Percentiles rank a stretch among this genome's conserved stretches.
Conservation (phyloP, 2,888 invertebrate species). For the Hypsopygia costalis region DNA sequence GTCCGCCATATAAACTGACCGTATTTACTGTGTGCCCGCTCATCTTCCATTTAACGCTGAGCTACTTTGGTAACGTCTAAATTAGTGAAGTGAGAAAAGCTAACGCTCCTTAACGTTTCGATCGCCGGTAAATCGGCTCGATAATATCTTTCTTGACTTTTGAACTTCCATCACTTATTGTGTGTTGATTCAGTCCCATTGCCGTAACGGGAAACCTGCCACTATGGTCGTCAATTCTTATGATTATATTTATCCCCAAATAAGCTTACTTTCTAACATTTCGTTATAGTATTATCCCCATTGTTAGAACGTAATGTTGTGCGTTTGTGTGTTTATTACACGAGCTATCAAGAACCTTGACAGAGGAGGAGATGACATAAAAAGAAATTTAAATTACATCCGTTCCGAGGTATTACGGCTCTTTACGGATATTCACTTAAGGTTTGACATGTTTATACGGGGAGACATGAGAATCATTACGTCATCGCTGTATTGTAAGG, state of each 20-base stretch:
- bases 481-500: conserved; percentile 26
- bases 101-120: conserved; percentile 69
- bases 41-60: conserved; percentile 70
- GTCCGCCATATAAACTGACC: conserved; percentile 69
- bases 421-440: conserved; percentile 9
- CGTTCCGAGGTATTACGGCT: conserved; percentile 7
- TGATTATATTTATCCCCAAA: conserved; percentile 50
- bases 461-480: conserved; percentile 14
- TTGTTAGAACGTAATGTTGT: conserved; percentile 39
- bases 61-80: conserved; percentile 78
- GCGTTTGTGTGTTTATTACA: conserved; percentile 27
- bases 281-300: conserved; percentile 45
- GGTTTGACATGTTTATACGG: conserved; percentile 10
- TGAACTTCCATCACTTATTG: conserved; percentile 60
- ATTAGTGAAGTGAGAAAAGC: conserved; percentile 78
- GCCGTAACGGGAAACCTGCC: conserved; percentile 60
- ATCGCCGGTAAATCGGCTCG: conserved; percentile 69
- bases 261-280: conserved; percentile 50
- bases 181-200: conserved; percentile 55
- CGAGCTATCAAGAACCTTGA: conserved; percentile 5
- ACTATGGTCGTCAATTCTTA: conserved; percentile 54
- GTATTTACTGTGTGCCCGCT: conserved; percentile 71
- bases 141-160: conserved; percentile 69
- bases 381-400: conserved; percentile 12
- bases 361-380: conserved; percentile 7